Base-by-base conservation (phyloP, 2,113 vertebrate species). In the Ceuthmochares aereus region DNA sequence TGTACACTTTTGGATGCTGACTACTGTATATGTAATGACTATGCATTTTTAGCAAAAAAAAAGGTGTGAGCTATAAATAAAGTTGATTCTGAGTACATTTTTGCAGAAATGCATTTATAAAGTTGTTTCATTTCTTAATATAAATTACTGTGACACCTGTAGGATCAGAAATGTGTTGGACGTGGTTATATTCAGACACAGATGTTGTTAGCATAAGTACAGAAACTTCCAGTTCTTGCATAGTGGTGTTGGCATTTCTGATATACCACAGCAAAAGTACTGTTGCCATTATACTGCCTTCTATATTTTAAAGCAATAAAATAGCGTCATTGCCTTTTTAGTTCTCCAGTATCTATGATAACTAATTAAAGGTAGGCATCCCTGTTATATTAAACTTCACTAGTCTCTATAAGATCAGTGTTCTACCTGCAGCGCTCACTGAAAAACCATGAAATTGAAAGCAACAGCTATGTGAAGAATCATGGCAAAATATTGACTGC, bases 11-110 rank as follows among this genome's bases (percentile, higher is more conserved):
- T 96, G 96, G 96, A 97, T 95, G 95, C 96, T 96, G 93, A 97
- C 93, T 93, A 96, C 91, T 97, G 81, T 98, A 84, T 80, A 97
- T 96, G 97, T 93, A 94, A 96, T 94, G 87, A 98, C 97, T 98
- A 97, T 98, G 97, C 97, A 97, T 97, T 98, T 98, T 98, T 97
- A 93, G 96, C 84, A 93, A 95, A 95, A 97, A 92, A 64, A 89
- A 84, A 58, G 79, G 83, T 96, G 97, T 96, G 87, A 95, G 84
- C 84, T 96, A 94, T 90, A 95, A 98, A 98, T 98, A 98, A 98
- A 97, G 95, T 72, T 94, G 96, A 96, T 98, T 98, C 91, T 96
- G 97, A 97, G 58, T 94, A 95, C 45, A 84, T 64, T 93, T 91
- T 96, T 95, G 95, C 94, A 97, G 77, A 93, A 96, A 84, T 96